Base-by-base conservation (phyloP, 2,113 vertebrate genomes). In the Orientallactaga bullata region DNA sequence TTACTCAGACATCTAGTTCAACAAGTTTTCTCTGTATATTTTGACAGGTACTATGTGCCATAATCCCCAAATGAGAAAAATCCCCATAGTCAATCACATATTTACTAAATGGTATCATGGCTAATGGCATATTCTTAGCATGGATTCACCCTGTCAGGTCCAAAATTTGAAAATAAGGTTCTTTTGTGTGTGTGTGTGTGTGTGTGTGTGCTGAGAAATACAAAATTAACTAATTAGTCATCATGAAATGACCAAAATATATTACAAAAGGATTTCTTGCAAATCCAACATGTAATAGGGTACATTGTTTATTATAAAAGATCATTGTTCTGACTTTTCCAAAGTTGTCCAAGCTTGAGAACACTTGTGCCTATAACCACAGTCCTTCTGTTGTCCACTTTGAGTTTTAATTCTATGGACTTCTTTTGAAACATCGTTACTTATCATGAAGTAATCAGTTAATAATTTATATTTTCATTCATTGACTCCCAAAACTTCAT, bases 1-100 rank as follows among this genome's bases (percentile, higher is more conserved):
- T 91, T 95, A 89, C 85, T 89, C 89, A 97, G 95, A 96, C 92
- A 80, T 97, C 97, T 97, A 95, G 81, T 93, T 97, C 95, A 90
- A 95, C 96, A 97, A 98, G 95, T 97, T 95, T 86, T 86, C 96
- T 95, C 94, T 97, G 94, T 79, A 88, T 79, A 85, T 96, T 97
- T 77, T 97, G 96, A 89, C 1, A 71, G 93, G 97, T 16, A 87
- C 81, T 86, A 88, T 69, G 71, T 96, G 81, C 89, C 95, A 95
- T 20, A 95, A 96, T 73, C 91, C 93, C 88, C 65, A 74, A 92
- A 74, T 73, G 17, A 20, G 82, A 60, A 47, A 91, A 35, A 42
- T 26, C 21, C 60, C 58, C 60, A 78, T 63, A 11, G 6, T 77
- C 90, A 96, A 92, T 61, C 85, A 32, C 35, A 81, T 17, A 51